A percentile compares a stretch with the other conserved stretches of the same genome.
These are phyloP conservation scores for Stenolophus ochropezus DNA, from an alignment of 2,888 invertebrate species.

Conservation along the genomic window DNA sequence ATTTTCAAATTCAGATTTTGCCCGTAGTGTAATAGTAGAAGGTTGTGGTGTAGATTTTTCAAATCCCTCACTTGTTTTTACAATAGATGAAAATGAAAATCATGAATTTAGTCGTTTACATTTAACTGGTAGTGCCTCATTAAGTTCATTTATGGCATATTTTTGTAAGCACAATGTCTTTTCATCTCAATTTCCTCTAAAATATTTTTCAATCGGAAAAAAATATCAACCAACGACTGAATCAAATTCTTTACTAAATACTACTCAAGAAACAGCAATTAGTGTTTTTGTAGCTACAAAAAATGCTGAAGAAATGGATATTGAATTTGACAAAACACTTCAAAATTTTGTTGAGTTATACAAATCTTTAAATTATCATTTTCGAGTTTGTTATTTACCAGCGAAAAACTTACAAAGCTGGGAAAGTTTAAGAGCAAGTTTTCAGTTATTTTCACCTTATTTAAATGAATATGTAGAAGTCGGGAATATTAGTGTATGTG, in stretches of 20 bases:
- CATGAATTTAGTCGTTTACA: slow-evolving; percentile 78
- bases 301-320: slow-evolving; percentile 73
- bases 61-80: slow-evolving; percentile 76
- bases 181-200: slow-evolving; percentile 79
- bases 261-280: slow-evolving; percentile 81
- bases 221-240: slow-evolving; percentile 77
- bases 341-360: slow-evolving; percentile 77
- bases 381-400: slow-evolving; percentile 78
- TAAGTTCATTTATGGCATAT: slow-evolving; percentile 84
- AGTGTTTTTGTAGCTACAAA: slow-evolving; percentile 80
- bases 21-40: slow-evolving; percentile 84
- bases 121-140: slow-evolving; percentile 84
- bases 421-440: slow-evolving; percentile 81
- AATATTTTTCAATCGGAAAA: slow-evolving; percentile 82
- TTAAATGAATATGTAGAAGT: slow-evolving; percentile 81
- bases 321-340: slow-evolving; percentile 76
- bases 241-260: slow-evolving; percentile 78
- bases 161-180: slow-evolving; percentile 81
- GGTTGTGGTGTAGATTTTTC: slow-evolving; percentile 80
- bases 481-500: slow-evolving; percentile 83
- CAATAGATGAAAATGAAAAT: slow-evolving; percentile 76
- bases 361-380: slow-evolving; percentile 80
- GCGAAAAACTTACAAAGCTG: slow-evolving; percentile 78
- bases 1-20: slow-evolving; percentile 87
- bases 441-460: slow-evolving; percentile 85